Percentiles rank a stretch among this genome's conserved stretches.
Evolutionary conservation across 1,140 invertebrate species (phyloP).

Genomic region (Palaemon carinicauda): DNA sequence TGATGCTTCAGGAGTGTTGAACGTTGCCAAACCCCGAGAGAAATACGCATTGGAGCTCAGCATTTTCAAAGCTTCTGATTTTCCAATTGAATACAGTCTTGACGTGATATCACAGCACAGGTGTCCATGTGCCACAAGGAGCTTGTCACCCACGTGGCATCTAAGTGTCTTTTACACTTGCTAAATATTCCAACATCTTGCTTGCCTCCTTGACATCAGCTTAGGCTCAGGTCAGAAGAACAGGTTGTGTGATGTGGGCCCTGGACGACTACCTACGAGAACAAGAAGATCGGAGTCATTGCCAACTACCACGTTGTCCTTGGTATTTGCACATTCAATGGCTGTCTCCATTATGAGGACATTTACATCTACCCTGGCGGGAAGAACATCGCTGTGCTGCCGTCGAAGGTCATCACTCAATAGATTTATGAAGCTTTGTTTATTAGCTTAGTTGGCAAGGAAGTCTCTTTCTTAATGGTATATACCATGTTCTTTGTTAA

Average conservation of each 20-base stretch:
- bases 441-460: background rate
- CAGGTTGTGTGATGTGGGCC: too few species aligned
- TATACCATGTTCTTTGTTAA: background rate
- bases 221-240: too few species aligned
- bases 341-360: background rate
- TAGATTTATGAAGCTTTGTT: background rate
- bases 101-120: background rate
- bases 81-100: background rate
- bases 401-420: background rate
- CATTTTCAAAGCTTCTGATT: too few species aligned
- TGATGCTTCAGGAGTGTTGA: background rate
- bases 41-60: too few species aligned
- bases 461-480: background rate
- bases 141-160: background rate
- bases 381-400: background rate
- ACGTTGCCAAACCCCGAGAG: background rate
- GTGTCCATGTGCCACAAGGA: background rate
- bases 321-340: background rate
- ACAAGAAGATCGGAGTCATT: background rate
- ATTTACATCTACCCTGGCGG: background rate
- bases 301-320: background rate
- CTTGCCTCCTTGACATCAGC: background rate
- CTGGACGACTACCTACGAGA: background rate
- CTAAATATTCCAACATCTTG: background rate
- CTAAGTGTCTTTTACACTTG: background rate